A percentile compares a stretch with the other conserved stretches of the same genome.
These are phyloP conservation scores for Enteromius fasciolatus DNA, from an alignment of 2,797 vertebrate species.

Conservation along the genomic window DNA sequence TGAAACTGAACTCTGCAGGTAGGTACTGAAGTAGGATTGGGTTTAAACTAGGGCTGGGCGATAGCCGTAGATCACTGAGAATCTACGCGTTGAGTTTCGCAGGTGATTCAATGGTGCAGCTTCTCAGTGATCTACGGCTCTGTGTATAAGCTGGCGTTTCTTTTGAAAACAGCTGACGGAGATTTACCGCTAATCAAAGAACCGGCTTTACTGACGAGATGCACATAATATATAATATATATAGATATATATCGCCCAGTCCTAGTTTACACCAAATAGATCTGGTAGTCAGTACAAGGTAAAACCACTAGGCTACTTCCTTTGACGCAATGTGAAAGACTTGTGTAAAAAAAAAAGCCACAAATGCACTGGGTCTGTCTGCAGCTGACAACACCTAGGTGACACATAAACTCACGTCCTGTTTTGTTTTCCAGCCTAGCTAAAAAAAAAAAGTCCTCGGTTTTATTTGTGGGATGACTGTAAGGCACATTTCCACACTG, in stretches of 20 bases:
- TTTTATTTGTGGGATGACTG: background rate
- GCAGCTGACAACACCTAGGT: slow-evolving; percentile 72
- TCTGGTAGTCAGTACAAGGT: background rate
- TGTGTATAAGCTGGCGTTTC: too few species aligned
- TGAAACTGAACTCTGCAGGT: background rate
- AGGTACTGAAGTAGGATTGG: background rate
- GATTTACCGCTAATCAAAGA: too few species aligned
- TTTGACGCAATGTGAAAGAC: slow-evolving; percentile 50
- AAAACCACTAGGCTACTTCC: slow-evolving; percentile 66
- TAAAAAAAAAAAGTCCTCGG: background rate
- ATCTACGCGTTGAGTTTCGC: too few species aligned
- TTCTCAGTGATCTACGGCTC: too few species aligned
- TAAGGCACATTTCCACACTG: slow-evolving; percentile 59
- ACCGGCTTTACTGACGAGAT: too few species aligned
- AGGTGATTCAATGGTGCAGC: too few species aligned
- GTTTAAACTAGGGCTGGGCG: background rate
- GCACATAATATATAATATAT: too few species aligned
- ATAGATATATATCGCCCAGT: background rate
- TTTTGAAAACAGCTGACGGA: too few species aligned
- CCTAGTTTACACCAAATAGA: background rate
- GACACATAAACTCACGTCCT: slow-evolving; percentile 27
- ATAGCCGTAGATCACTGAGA: too few species aligned
- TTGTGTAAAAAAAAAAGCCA: slow-evolving; percentile 63
- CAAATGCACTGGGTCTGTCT: slow-evolving; percentile 69
- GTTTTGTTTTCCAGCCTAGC: slow-evolving; percentile 48